Evolutionary conservation across 2,797 vertebrate species (phyloP).

Genomic region (Pseudomugil tenellus): DNA sequence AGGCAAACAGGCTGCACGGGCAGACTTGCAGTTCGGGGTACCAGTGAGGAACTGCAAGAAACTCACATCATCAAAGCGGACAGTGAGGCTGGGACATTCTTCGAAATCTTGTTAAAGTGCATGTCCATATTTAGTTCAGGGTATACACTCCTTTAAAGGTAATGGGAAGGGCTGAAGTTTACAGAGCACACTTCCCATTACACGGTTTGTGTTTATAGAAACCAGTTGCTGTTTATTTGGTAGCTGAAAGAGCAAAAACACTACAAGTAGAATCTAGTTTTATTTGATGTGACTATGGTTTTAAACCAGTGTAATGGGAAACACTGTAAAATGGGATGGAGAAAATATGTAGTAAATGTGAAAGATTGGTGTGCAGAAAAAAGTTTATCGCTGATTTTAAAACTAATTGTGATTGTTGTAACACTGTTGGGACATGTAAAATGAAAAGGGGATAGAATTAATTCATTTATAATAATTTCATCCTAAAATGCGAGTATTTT

Average conservation of each 20-base stretch:
- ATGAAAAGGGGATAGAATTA: no score
- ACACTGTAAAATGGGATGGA: no score
- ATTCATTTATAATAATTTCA: background rate
- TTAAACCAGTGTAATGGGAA: background rate
- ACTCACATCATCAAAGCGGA: constrained; percentile 83
- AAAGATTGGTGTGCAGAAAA: background rate
- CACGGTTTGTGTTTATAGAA: constrained; percentile 61
- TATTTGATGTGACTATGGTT: background rate
- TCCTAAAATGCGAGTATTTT: background rate
- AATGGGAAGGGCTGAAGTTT: constrained; percentile 87
- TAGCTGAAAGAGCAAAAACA: background rate
- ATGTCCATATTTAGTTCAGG: constrained; percentile 98
- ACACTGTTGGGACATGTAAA: background rate
- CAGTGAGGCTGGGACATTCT: constrained; percentile 95
- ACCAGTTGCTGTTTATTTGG: constrained; percentile 22
- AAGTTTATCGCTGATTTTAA: background rate
- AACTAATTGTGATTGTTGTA: background rate
- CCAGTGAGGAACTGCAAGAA: constrained; percentile 76
- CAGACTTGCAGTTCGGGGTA: constrained; percentile 52
- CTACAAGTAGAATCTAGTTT: background rate
- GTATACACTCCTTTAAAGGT: constrained; percentile 98
- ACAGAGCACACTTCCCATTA: constrained; percentile 74
- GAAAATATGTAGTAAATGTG: background rate
- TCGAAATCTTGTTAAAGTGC: constrained; percentile 92
- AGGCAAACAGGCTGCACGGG: constrained; percentile 57